Evolutionary conservation across 2,113 vertebrate genomes (phyloP), one percentile per base, ranked within the genome.

Genomic region (Sylvicapra grimmia): DNA sequence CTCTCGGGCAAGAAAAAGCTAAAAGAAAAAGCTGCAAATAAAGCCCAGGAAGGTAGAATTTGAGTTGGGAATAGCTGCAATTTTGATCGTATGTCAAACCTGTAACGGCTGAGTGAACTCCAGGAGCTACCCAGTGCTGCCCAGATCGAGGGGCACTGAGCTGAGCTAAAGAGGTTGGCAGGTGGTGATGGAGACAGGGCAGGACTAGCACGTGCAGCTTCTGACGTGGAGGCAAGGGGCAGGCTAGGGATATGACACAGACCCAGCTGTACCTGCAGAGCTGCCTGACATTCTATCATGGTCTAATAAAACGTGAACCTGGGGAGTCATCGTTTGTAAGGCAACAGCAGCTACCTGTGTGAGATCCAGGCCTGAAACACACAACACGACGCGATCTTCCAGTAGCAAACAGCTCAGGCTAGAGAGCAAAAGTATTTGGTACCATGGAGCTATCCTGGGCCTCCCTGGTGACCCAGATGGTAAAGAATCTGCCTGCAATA

Each of bases 81-180:
- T 80, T 98, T 98, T 97, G 93, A 97, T 90, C 21, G 2, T 84
- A 51, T 96, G 96, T 98, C 94, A 96, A 95, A 96, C 93, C 87
- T 96, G 83, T 40, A 94, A 97, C 2, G 61, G 61, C 88, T 98
- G 96, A 98, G 96, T 13, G 72, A 65, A 93, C 84, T 92, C 54
- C 0, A 16, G 87, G 72, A 94, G 86, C 80, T 16, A 82, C 96
- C 61, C 36, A 15, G 36, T 1, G 15, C 93, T 49, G 53, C 72
- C 95, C 85, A n/a, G 86, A 79, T 91, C 56, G 10, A 36, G 23
- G 56, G 84, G 68, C 53, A 56, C 77, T 18, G 53, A 94, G 89
- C 79, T 85, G 97, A 92, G 79, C 95, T 96, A 53, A 95, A 97
- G 72, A 97, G 93, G 79, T 95, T 97, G 94, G 94, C 56, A 85